Evolutionary conservation across 2,797 vertebrate genomes (phyloP).

Genomic region (Antrozous pallidus): DNA sequence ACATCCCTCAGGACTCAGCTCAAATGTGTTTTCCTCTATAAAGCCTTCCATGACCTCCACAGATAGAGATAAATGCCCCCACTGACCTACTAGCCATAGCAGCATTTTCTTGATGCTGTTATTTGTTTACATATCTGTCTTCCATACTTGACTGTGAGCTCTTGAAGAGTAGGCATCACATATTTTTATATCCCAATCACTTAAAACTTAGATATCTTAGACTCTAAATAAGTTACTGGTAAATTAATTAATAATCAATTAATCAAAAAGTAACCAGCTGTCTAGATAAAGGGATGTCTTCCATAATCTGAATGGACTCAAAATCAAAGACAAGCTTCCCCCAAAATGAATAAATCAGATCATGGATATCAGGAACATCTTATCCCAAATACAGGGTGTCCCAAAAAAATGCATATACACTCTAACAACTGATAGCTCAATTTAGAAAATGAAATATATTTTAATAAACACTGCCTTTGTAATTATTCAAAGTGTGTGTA

Average conservation of each 20-base stretch:
- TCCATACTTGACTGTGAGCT: not conserved
- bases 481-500: too few species aligned
- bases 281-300: not conserved
- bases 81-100: not conserved
- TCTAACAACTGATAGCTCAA: too few species aligned
- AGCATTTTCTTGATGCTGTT: not conserved
- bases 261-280: not conserved
- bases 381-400: not conserved
- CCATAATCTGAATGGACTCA: not conserved
- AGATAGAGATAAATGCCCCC: not conserved
- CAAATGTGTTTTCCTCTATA: not conserved
- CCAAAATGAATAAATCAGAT: not conserved
- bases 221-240: not conserved
- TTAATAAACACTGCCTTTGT: too few species aligned
- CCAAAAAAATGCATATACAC: too few species aligned
- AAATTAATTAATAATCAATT: not conserved
- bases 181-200: not conserved
- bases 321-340: conserved; percentile 5
- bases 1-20: not conserved
- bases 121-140: not conserved
- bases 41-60: not conserved
- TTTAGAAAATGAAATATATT: too few species aligned
- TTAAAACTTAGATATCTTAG: not conserved
- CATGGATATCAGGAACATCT: not conserved
- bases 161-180: not conserved